These are phyloP conservation scores for Drepana arcuata DNA, from an alignment of 1,140 invertebrate genomes.

Conservation along the genomic window DNA sequence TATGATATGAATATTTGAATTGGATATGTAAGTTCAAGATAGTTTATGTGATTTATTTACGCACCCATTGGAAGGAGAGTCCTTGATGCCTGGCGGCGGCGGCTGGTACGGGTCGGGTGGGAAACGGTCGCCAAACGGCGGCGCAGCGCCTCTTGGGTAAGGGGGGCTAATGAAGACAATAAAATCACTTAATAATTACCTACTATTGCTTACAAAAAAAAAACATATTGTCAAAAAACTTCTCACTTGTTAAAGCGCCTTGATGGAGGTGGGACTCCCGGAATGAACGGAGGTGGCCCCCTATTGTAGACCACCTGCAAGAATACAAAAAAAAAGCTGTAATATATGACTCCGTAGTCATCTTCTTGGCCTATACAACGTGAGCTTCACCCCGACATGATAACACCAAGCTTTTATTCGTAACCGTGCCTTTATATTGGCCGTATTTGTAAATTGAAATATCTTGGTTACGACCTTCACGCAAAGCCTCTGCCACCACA, in stretches of 20 bases:
- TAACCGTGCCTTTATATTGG: too few relatives aligned
- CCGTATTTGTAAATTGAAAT: too few relatives aligned
- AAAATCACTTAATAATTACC: background rate
- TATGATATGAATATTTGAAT: background rate
- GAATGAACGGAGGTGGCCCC: conserved; percentile 31
- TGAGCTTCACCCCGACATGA: too few relatives aligned
- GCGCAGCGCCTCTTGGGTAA: conserved; percentile 12
- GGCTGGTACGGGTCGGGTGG: conserved; percentile 52
- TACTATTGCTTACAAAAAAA: background rate
- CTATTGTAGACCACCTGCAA: conserved; percentile 36
- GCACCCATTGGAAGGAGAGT: conserved; percentile 50
- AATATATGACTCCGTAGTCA: too few relatives aligned
- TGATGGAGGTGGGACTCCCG: conserved; percentile 19
- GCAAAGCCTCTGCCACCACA: too few relatives aligned
- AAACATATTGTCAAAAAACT: background rate
- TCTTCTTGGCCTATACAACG: too few relatives aligned
- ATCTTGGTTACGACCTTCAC: too few relatives aligned
- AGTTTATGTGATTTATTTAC: conserved; percentile 1
- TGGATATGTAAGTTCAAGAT: background rate
- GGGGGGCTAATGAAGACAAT: conserved; percentile 21
- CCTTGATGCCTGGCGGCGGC: conserved; percentile 62
- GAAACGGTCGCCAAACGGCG: conserved; percentile 32
- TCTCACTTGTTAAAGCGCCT: conserved; percentile 13
- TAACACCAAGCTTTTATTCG: too few relatives aligned
- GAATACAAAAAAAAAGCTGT: conserved; percentile 4